Evolutionary conservation across 2,797 vertebrate genomes (phyloP).

Genomic region (Artibeus lituratus): DNA sequence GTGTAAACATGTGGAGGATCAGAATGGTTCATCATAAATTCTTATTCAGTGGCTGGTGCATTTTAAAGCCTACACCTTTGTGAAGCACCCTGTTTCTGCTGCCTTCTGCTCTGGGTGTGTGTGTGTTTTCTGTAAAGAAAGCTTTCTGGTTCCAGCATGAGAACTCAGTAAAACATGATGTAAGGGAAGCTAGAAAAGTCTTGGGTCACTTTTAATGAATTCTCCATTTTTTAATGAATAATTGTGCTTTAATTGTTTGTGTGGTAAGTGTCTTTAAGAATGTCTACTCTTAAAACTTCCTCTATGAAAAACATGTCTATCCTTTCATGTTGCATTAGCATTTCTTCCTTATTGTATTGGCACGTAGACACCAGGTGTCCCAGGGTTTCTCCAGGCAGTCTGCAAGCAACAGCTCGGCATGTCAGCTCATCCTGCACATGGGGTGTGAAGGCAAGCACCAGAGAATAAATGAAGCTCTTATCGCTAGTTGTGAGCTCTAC

Average conservation of each 20-base stretch:
- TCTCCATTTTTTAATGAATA: not conserved
- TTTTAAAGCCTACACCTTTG: not conserved
- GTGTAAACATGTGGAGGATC: not conserved
- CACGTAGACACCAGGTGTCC: not conserved
- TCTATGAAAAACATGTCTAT: not conserved
- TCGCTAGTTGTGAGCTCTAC: rapidly evolving
- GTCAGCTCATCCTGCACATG: not conserved
- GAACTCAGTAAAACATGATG: rapidly evolving
- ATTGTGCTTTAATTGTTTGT: not conserved
- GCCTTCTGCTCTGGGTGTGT: not conserved
- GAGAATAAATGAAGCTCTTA: rapidly evolving
- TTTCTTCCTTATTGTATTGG: not conserved
- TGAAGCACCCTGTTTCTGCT: not conserved
- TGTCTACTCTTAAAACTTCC: not conserved
- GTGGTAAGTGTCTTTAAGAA: not conserved
- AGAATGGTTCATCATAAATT: not conserved
- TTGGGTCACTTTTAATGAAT: not conserved
- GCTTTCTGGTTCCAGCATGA: not conserved
- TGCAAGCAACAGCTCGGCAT: not conserved
- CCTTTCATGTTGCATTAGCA: not conserved
- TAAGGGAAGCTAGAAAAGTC: not conserved
- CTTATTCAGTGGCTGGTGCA: too few species aligned
- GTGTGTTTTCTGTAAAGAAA: not conserved
- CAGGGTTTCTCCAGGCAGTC: not conserved
- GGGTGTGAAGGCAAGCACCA: rapidly evolving